Conservation (phyloP, 2,888 invertebrate genomes). For the Dexiosoma caninum region DNA sequence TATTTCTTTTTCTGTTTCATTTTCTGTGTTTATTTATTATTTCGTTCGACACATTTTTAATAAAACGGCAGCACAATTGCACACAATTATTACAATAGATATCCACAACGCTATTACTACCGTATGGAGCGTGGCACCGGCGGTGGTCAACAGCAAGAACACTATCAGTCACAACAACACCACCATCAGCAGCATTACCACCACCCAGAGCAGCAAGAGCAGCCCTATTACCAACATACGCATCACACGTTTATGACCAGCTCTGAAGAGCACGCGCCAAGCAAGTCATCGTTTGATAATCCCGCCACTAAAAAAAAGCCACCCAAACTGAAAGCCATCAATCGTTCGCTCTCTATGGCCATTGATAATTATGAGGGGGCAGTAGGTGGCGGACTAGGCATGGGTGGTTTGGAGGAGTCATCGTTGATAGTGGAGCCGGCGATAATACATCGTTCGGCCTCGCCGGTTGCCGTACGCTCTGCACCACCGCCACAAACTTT, state of each 20-base stretch:
- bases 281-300: conserved; percentile 76
- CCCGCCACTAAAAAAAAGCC: conserved; percentile 77
- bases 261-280: conserved; percentile 64
- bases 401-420: conserved; percentile 68
- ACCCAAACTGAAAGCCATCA: conserved; percentile 77
- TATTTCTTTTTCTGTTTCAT: too few relatives aligned
- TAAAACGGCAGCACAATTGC: conserved; percentile 75
- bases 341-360: conserved; percentile 78
- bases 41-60: conserved; percentile 39
- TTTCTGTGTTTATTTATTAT: conserved; percentile 40
- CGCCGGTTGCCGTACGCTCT: conserved; percentile 74
- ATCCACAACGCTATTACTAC: conserved; percentile 76
- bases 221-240: conserved; percentile 65
- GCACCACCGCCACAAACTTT: conserved; percentile 76
- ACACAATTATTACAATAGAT: conserved; percentile 76
- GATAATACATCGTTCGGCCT: conserved; percentile 75
- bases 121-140: conserved; percentile 78
- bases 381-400: conserved; percentile 57
- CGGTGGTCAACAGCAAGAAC: conserved; percentile 73
- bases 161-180: conserved; percentile 55
- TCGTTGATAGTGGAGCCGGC: conserved; percentile 75
- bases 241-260: conserved; percentile 70
- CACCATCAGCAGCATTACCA: conserved; percentile 41
- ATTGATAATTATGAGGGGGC: conserved; percentile 75
- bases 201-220: conserved; percentile 45